Conservation (phyloP, 2,888 invertebrate genomes). For the Carcina quercana region DNA sequence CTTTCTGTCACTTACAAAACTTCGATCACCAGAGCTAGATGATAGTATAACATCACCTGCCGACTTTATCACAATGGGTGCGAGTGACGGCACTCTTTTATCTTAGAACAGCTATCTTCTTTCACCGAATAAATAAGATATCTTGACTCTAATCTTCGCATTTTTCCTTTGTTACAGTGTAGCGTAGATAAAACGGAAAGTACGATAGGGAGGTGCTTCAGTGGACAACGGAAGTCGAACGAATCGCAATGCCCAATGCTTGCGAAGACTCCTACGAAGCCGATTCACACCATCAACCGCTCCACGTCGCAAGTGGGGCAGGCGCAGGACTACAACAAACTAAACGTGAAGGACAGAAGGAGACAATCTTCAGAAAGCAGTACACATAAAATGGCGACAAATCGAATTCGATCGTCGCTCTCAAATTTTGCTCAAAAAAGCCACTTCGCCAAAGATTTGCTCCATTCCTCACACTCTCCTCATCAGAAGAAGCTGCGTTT, state of each 20-base stretch:
- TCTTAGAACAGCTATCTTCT: too few relatives aligned
- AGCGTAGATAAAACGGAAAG: constrained; percentile 76
- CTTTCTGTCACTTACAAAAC: too few relatives aligned
- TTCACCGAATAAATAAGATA: too few relatives aligned
- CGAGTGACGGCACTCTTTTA: too few relatives aligned
- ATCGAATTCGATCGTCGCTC: constrained; percentile 60
- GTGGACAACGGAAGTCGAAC: constrained; percentile 80
- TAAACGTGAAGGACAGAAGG: constrained; percentile 41
- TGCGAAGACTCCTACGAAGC: constrained; percentile 63
- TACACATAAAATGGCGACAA: constrained; percentile 49
- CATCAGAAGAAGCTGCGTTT: constrained; percentile 88
- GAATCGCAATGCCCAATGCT: constrained; percentile 85
- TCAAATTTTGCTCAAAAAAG: constrained; percentile 67
- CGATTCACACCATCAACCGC: constrained; percentile 63
- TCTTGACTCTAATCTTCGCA: too few relatives aligned
- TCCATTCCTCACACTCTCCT: constrained; percentile 76
- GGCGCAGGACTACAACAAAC: constrained; percentile 60
- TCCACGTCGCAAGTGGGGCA: constrained; percentile 45
- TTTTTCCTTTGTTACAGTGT: constrained; percentile 78
- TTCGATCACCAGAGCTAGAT: too few relatives aligned
- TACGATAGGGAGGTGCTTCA: constrained; percentile 78
- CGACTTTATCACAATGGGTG: too few relatives aligned
- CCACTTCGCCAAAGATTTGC: constrained; percentile 61
- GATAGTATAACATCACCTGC: too few relatives aligned
- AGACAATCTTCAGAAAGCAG: constrained; percentile 55